Evolutionary conservation across 2,888 invertebrate species (phyloP).

Genomic region (Drosophila pseudotakahashii): DNA sequence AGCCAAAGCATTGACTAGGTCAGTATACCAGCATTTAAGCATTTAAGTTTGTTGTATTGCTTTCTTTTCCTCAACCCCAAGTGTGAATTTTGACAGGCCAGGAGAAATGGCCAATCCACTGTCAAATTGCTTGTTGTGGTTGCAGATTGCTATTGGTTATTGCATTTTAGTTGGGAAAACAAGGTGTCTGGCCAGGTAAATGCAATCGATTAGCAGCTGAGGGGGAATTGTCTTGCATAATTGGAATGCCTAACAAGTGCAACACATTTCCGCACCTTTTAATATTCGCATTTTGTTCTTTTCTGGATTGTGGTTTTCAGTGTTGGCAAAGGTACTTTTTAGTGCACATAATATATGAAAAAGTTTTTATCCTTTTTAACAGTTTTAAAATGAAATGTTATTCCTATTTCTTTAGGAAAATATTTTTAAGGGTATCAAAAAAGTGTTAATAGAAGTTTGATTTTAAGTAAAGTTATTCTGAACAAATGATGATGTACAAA

Average conservation of each 20-base stretch:
- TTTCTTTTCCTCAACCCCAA: conserved; percentile 4
- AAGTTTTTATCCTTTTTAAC: no score
- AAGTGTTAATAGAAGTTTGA: no score
- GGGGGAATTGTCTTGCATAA: conserved; percentile 37
- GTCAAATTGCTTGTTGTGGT: conserved; percentile 17
- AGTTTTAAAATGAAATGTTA: no score
- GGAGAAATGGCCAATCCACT: conserved; percentile 42
- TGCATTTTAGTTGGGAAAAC: background rate
- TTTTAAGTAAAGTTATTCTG: no score
- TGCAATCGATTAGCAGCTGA: conserved; percentile 15
- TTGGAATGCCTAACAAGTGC: conserved; percentile 51
- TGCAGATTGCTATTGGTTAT: conserved; percentile 14
- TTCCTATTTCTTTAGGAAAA: no score
- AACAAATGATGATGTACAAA: no score
- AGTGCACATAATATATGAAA: no score
- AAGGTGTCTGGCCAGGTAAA: conserved; percentile 5
- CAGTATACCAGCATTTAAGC: conserved; percentile 53
- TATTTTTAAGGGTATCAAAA: no score
- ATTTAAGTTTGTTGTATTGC: conserved; percentile 24
- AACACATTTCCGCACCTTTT: conserved; percentile 56
- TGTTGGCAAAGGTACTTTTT: conserved; percentile 2
- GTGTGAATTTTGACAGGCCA: conserved; percentile 31
- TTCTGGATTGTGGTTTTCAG: conserved; percentile 20
- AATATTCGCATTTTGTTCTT: conserved; percentile 12
- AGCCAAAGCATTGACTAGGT: conserved; percentile 55